Evolutionary conservation across 2,888 invertebrate genomes (phyloP).

Genomic region (Acanthosepion pharaonis): DNA sequence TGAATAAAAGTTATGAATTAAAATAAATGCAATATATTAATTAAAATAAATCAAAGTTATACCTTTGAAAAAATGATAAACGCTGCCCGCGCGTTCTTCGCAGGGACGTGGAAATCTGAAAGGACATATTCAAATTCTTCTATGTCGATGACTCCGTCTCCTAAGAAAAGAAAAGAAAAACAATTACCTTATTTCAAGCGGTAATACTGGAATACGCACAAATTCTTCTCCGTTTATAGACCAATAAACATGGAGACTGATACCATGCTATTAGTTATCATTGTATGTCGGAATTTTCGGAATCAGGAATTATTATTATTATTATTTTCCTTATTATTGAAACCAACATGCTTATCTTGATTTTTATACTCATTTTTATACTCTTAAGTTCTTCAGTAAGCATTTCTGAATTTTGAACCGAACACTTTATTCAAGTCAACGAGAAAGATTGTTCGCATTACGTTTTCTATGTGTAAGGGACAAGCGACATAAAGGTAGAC

Average conservation of each 20-base stretch:
- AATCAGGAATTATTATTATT: too few species aligned
- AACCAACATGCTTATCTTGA: too few species aligned
- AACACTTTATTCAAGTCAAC: too few species aligned
- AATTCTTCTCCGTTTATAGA: neutral
- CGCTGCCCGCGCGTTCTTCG: slow-evolving; percentile 68
- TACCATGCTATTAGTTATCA: too few species aligned
- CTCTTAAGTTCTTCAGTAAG: too few species aligned
- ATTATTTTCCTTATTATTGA: too few species aligned
- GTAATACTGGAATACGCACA: neutral
- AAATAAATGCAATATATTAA: neutral
- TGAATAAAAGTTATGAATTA: neutral
- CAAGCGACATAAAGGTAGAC: too few species aligned
- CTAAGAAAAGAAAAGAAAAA: slow-evolving; percentile 54
- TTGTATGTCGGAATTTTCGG: too few species aligned
- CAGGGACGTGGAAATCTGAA: slow-evolving; percentile 68
- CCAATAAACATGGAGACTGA: neutral
- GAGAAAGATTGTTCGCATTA: too few species aligned
- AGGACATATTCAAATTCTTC: slow-evolving; percentile 74
- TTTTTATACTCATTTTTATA: too few species aligned
- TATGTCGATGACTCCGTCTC: slow-evolving; percentile 69
- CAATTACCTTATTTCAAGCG: neutral
- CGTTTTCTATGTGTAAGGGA: too few species aligned
- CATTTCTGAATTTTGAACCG: too few species aligned
- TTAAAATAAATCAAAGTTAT: slow-evolving; percentile 37
- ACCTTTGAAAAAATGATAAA: slow-evolving; percentile 71